Conservation (phyloP, 2,113 vertebrate genomes). For the Sisor rabdophorus region DNA sequence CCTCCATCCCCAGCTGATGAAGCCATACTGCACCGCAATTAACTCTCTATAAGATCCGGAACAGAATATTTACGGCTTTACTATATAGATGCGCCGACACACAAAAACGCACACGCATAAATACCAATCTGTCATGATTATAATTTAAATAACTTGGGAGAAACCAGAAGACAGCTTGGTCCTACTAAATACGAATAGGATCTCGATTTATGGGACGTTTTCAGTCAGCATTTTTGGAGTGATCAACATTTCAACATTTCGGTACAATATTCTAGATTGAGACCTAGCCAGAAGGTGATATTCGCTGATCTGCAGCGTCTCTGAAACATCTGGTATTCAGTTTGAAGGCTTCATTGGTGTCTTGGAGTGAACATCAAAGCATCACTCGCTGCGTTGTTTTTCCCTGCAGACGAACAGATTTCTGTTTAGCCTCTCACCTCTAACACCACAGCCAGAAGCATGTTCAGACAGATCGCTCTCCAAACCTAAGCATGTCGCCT, state of each 20-base stretch:
- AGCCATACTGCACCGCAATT: constrained; percentile 13
- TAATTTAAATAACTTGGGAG: not conserved
- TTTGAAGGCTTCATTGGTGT: constrained; percentile 31
- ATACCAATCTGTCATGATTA: not conserved
- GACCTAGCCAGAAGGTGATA: not conserved
- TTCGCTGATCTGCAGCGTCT: not conserved
- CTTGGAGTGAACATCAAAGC: constrained; percentile 27
- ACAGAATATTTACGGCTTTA: not conserved
- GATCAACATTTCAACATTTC: not conserved
- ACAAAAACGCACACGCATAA: not conserved
- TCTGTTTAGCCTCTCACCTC: constrained; percentile 16
- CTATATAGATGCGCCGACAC: not conserved
- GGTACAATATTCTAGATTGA: not conserved
- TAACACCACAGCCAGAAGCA: not conserved
- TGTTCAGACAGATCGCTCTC: not conserved
- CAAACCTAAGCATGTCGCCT: not conserved
- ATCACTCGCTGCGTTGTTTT: not conserved
- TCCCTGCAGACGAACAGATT: not conserved
- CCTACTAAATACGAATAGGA: no score
- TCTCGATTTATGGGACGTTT: no score
- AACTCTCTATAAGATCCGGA: constrained; percentile 16
- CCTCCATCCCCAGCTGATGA: not conserved
- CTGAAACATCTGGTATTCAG: constrained; percentile 3
- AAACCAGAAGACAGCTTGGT: not conserved
- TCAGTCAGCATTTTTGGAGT: not conserved